Evolutionary conservation across 1,140 invertebrate genomes (phyloP), one percentile per base, ranked within the genome.

Genomic region (Drosophila eugracilis): DNA sequence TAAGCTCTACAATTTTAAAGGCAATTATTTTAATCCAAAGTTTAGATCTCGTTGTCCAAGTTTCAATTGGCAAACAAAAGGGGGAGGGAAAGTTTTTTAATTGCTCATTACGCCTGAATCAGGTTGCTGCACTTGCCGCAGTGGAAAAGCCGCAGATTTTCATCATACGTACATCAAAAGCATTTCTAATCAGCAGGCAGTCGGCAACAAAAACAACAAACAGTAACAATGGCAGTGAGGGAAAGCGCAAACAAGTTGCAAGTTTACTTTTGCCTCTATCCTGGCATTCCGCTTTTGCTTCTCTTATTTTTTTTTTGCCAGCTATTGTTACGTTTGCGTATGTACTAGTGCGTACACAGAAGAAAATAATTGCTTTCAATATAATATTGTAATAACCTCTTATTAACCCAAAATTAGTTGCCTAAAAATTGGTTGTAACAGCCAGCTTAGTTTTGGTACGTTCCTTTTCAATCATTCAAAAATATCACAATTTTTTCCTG

Each of bases 81-180:
- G 21, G 36, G 45, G 78, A 84, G 21, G 36, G 45, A 81, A 84
- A 88, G 65, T 57, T 86, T 88, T 58, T 76, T 75, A 86, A 81
- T 88, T 86, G 83, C 74, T 78, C 83, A 86, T 86, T 86, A 81
- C 48, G 21, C 81, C 69, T 62, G 81, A 86, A 81, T 88, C 76
- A 75, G 77, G 81, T 53, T 69, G 49, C 52, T 73, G 81, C 54
- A 58, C 32, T 50, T 58, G 53, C 79, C 70, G 50, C 79, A 77
- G 47, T 66, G 66, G 50, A 22, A 66, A 67, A 54, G 48, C 48
- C 48, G 50, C 50, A 57, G 62, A 77, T 88, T 81, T 66, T 74
- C 80, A 77, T 71, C 54, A 66, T 26, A 77, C 67, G 63, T 85
- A 77, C 77, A 81, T 86, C 81, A 85, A 86, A 80, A 75, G 75